phyloP scores from a whole-genome alignment of 2,113 vertebrate species.

The Panthera tigris region DNA sequence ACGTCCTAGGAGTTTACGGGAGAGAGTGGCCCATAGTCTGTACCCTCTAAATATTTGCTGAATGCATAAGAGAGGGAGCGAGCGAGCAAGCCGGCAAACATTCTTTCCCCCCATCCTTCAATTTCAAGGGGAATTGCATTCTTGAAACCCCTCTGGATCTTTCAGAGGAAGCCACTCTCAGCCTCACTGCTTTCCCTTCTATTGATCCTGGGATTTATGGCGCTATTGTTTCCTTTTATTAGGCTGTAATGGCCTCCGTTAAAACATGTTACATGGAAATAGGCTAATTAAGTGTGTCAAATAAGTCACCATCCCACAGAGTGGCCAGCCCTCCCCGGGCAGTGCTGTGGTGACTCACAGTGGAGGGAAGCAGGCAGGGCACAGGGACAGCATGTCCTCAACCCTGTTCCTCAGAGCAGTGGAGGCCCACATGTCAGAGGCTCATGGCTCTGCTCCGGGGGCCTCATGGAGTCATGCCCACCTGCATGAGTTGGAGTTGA shows the following conservation, averaged over 20 bases:
- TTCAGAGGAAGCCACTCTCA: neutral
- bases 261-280: conserved; percentile 76
- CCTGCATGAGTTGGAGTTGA: rapidly evolving
- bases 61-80: neutral
- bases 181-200: conserved; percentile 36
- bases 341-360: neutral
- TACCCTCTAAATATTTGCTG: neutral
- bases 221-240: conserved; percentile 70
- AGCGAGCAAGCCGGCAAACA: neutral
- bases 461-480: neutral
- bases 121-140: neutral
- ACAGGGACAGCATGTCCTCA: rapidly evolving
- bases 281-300: conserved; percentile 75
- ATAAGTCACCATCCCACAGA: conserved; percentile 65
- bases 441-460: neutral
- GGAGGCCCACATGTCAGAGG: rapidly evolving
- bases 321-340: neutral
- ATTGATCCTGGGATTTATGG: conserved; percentile 74
- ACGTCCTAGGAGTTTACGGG: neutral
- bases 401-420: neutral
- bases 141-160: neutral
- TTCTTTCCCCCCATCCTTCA: neutral
- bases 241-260: conserved; percentile 70
- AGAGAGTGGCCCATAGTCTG: no score
- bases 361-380: neutral